Percentiles rank a stretch among this genome's conserved stretches.
Conservation (phyloP, 1,140 invertebrate genomes). For the Heliothis subflexa region DNA sequence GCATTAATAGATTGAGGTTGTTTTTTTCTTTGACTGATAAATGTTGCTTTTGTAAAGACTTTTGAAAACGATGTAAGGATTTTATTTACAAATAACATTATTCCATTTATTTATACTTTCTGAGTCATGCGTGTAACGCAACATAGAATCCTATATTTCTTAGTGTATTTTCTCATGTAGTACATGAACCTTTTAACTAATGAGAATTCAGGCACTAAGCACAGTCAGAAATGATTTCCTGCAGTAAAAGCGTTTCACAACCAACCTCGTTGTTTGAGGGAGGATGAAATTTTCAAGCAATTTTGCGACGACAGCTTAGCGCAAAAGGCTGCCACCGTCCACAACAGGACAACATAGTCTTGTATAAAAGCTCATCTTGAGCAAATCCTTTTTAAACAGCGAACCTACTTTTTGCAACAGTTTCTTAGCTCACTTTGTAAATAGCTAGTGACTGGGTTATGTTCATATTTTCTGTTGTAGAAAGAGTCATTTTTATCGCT, state of each 20-base stretch:
- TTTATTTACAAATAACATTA: too few species aligned
- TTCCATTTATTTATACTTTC: too few species aligned
- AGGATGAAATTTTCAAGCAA: conserved; percentile 57
- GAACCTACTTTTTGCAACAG: conserved; percentile 18
- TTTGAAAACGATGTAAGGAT: conserved; percentile 20
- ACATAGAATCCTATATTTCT: too few species aligned
- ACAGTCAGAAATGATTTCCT: conserved; percentile 10
- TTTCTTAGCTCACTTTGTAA: conserved; percentile 15
- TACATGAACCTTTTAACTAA: neutral
- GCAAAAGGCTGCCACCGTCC: conserved; percentile 52
- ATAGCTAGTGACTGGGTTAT: neutral
- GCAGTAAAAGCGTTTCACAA: neutral
- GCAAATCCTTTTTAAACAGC: conserved; percentile 44
- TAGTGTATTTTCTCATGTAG: too few species aligned
- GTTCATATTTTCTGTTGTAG: neutral
- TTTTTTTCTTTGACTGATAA: conserved; percentile 3
- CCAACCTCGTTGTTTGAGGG: conserved; percentile 43
- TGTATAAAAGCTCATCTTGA: conserved; percentile 61
- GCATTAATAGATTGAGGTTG: conserved; percentile 30
- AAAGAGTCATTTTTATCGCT: neutral
- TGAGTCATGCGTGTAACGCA: too few species aligned
- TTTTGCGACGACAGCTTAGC: conserved; percentile 54
- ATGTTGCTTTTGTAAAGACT: conserved; percentile 21
- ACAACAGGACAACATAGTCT: conserved; percentile 53
- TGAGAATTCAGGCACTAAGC: neutral